Evolutionary conservation across 2,888 invertebrate species (phyloP).

Genomic region (Dermolepida albohirtum): DNA sequence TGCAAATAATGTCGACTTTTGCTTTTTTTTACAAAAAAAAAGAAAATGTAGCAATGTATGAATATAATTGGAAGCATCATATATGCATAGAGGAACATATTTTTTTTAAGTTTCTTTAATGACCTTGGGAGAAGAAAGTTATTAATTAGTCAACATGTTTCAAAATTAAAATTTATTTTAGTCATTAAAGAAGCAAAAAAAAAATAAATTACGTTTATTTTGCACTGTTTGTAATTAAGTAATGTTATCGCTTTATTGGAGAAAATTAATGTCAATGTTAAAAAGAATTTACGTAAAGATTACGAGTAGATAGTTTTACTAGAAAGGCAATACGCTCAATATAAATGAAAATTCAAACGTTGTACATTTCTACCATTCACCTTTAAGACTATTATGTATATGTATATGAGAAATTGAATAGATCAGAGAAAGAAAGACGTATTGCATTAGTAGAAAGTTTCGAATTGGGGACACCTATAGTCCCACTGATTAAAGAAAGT

Average conservation of each 20-base stretch:
- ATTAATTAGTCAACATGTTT: no score
- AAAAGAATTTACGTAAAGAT: conserved; percentile 34
- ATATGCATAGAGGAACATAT: no score
- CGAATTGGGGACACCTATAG: conserved; percentile 20
- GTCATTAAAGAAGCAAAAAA: neutral
- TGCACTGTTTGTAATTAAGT: conserved; percentile 15
- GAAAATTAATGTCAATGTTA: conserved; percentile 37
- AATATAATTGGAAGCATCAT: no score
- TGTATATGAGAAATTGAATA: conserved; percentile 22
- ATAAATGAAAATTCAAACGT: conserved; percentile 25
- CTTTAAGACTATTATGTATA: conserved; percentile 23
- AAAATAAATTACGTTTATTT: no score
- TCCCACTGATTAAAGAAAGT: conserved; percentile 34
- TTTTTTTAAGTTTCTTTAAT: no score
- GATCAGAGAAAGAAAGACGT: conserved; percentile 30
- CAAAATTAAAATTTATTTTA: no score
- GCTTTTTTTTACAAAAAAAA: no score
- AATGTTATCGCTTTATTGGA: conserved; percentile 26
- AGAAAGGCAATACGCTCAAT: conserved; percentile 21
- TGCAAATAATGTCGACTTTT: no score
- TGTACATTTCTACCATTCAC: conserved; percentile 28
- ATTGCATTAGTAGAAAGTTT: conserved; percentile 33
- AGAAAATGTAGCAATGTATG: no score
- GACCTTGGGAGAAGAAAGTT: no score
- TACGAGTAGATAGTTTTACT: conserved; percentile 20